Base-by-base conservation (phyloP, 1,140 invertebrate genomes). In the Diachasma alloeum region DNA sequence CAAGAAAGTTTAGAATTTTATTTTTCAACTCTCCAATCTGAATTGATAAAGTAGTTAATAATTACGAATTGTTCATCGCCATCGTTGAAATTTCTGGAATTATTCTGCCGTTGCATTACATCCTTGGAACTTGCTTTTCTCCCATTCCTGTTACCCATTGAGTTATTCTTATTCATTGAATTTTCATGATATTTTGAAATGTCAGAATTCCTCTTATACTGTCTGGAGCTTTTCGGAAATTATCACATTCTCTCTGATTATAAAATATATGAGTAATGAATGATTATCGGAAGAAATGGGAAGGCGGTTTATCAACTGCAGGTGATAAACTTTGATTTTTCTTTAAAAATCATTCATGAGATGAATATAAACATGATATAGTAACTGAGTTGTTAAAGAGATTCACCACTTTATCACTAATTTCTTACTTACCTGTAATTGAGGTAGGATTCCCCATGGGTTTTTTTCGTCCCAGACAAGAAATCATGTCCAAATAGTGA, bases 401-500 rank as follows among this genome's bases (percentile, higher is more conserved):
- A n/a, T n/a, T n/a, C n/a, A n/a, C n/a, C n/a, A n/a, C n/a, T n/a
- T n/a, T n/a, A n/a, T n/a, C n/a, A n/a, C n/a, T n/a, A n/a, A n/a
- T n/a, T n/a, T n/a, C n/a, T n/a, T n/a, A n/a, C n/a, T n/a, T n/a
- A n/a, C n/a, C n/a, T n/a, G n/a, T n/a, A n/a, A n/a, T n/a, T n/a
- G n/a, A n/a, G n/a, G n/a, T n/a, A n/a, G n/a, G n/a, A n/a, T n/a
- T n/a, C n/a, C n/a, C n/a, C n/a, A n/a, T n/a, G n/a, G n/a, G n/a
- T n/a, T n/a, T n/a, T n/a, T n/a, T n/a, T n/a, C n/a, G 13, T 11
- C 9, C 53, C 68, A 13, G 77, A 79, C 31, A 85, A 81, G 9
- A 81, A 81, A 69, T 80, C 85, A 56, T 81, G 82, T 8, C 86
- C 83, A 36, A 87, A 87, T 10, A 83, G 36, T 53, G 85, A 77